Base-by-base conservation (phyloP, 2,113 vertebrate species). In the Glaucidium brasilianum region DNA sequence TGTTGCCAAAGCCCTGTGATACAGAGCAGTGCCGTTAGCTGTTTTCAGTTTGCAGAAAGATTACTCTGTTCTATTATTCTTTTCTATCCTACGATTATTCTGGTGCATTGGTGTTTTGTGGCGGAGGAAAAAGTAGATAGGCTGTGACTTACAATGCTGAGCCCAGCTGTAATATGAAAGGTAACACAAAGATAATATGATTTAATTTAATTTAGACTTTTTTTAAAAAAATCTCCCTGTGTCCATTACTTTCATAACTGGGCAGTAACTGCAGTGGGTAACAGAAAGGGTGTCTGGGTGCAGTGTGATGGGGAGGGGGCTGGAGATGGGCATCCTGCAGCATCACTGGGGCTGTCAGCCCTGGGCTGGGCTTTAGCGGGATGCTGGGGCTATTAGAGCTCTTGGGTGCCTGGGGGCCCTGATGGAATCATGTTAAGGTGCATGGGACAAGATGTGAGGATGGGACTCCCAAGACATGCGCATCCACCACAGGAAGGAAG, bases 341-440 rank as follows among this genome's bases (percentile, higher is more conserved):
- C 56, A 34, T 35, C 19, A 0, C n/a, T 53, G 29, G 35, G 56
- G 10, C 56, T 10, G 15, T 27, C 2, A 5, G 29, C 14, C 12
- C 45, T 17, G 15, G 29, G 14, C 37, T 91, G 81, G 68, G 17
- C 22, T 88, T 52, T 11, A 10, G 3, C 13, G 34, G 7, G 6
- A 6, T 27, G 39, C 47, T 49, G 79, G 26, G 50, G 39, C 15
- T 69, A 7, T 12, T 9, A 14, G 8, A 34, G 19, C 8, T 32
- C 26, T 56, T 6, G 35, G 17, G 35, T 15, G 10, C 30, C 58
- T 29, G 0, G 0, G 39, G 52, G 6, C 8, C 17, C 26, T 23
- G 34, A 8, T 2, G 29, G 34, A 23, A 26, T 22, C 6, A 0
- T 0, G 4, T 41, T 37, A 1, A 2, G 0, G 0, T 15, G 23